A percentile compares a stretch with the other conserved stretches of the same genome.
These are phyloP conservation scores for Sorex araneus DNA, from an alignment of 2,113 vertebrate species.

Conservation along the genomic window DNA sequence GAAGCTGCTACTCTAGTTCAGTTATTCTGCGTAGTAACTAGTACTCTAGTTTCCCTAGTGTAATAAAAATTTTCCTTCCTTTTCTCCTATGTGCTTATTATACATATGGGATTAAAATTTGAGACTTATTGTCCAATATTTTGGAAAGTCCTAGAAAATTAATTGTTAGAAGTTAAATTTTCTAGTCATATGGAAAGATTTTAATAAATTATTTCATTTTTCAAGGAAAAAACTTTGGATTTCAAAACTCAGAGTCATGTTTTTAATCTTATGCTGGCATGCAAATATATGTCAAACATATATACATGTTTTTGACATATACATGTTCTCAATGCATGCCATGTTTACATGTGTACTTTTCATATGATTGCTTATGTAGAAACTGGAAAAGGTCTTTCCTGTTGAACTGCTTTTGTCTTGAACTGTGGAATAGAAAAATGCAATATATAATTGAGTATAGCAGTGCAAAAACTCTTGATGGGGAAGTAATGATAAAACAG, in stretches of 20 bases:
- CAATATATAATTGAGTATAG: neutral
- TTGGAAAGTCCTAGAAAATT: neutral
- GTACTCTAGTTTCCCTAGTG: neutral
- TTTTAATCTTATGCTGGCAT: constrained; percentile 46
- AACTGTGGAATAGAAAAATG: neutral
- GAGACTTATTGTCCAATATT: constrained; percentile 51
- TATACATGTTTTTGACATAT: no score
- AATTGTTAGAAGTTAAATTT: constrained; percentile 31
- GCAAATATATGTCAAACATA: neutral
- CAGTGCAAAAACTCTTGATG: neutral
- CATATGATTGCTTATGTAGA: constrained; percentile 44
- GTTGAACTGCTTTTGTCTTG: neutral
- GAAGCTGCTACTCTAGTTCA: constrained; percentile 28
- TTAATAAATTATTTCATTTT: constrained; percentile 67
- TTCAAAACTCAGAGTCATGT: constrained; percentile 20
- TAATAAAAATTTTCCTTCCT: neutral
- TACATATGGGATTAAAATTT: neutral
- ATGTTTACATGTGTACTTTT: constrained; percentile 54
- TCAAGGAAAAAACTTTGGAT: constrained; percentile 60
- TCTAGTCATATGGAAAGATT: neutral
- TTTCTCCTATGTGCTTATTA: neutral
- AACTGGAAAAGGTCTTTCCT: neutral
- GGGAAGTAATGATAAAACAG: neutral
- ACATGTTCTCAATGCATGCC: neutral
- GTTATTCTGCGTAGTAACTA: neutral